Evolutionary conservation across 2,113 vertebrate species (phyloP).

Genomic region (Oryzias woworae): DNA sequence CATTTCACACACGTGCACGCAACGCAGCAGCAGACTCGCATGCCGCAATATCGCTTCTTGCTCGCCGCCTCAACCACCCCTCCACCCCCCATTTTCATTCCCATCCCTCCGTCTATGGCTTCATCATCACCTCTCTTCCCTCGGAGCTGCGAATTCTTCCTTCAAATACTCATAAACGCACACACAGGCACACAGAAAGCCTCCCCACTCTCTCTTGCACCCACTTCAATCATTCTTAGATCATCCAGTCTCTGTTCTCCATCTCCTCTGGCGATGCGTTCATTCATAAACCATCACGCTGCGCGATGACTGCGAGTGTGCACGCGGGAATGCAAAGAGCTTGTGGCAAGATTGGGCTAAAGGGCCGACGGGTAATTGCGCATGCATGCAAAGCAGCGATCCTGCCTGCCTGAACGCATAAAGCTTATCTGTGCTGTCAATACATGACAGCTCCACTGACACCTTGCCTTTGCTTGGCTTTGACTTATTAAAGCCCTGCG

Average conservation of each 20-base stretch:
- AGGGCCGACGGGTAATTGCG: slow-evolving; percentile 46
- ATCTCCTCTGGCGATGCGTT: slow-evolving; percentile 65
- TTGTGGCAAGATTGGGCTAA: not conserved
- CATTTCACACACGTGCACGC: slow-evolving; percentile 53
- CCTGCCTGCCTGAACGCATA: slow-evolving; percentile 53
- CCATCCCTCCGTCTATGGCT: slow-evolving; percentile 20
- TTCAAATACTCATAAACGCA: slow-evolving; percentile 29
- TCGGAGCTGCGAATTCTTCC: slow-evolving; percentile 22
- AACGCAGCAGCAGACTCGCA: not conserved
- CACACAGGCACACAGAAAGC: not conserved
- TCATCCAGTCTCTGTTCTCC: slow-evolving; percentile 62
- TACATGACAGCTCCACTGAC: slow-evolving; percentile 34
- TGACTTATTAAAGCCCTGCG: slow-evolving; percentile 32
- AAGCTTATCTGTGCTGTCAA: slow-evolving; percentile 42
- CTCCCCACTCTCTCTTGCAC: slow-evolving; percentile 50
- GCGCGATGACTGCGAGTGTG: slow-evolving; percentile 26
- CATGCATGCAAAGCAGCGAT: slow-evolving; percentile 51
- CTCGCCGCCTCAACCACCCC: slow-evolving; percentile 51
- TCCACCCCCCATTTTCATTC: slow-evolving; percentile 25
- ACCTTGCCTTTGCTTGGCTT: slow-evolving; percentile 20
- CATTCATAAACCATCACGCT: slow-evolving; percentile 70
- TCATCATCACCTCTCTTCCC: slow-evolving; percentile 24
- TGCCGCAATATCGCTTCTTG: slow-evolving; percentile 27
- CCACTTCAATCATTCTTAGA: slow-evolving; percentile 70
- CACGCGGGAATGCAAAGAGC: slow-evolving; percentile 6